Evolutionary conservation across 2,888 invertebrate genomes (phyloP), one percentile per base, ranked within the genome.

Genomic region (Philonicus albiceps): DNA sequence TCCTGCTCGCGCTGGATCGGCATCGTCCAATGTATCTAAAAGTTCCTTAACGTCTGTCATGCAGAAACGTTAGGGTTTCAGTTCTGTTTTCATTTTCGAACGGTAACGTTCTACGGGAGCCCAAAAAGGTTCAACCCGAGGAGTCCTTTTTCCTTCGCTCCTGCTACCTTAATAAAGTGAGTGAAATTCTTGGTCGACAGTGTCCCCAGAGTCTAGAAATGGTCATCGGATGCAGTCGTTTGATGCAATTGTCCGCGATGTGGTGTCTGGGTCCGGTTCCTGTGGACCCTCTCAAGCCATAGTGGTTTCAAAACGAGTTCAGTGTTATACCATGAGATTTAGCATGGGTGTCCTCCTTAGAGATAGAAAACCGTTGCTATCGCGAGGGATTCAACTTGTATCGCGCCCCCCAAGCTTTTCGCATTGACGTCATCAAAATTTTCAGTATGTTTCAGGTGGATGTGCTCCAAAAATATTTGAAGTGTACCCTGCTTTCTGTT

Each of bases 51-150:
- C 83, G 37, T 83, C 89, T 89, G 89, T 89, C 37, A 83, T 37
- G 73, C 73, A 88, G 88, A 89, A 88, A 88, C 88, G 89, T 90
- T 90, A 87, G 88, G 89, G 89, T 89, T 91, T 91, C 91, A 92
- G 91, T 91, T 90, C 89, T 89, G 90, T 89, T 89, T 89, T 90
- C 89, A 89, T 90, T 89, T 90, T 89, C 90, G 90, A 91, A 89
- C 91, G 89, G 90, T 89, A 87, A 89, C 90, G 91, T 90, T 89
- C 89, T 83, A n/a, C 64, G 13, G 6, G 43, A 43, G 19, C 49
- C 40, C n/a, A n/a, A n/a, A 27, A 27, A 30, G 64, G 64, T 22
- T 64, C n/a, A n/a, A n/a, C 64, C 64, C 64, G 64, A 64, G 22
- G 11, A 64, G 64, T 11, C 64, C n/a, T n/a, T n/a, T n/a, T 2